These are phyloP conservation scores for Peromyscus californicus DNA, from an alignment of 2,113 vertebrate species.

Conservation along the genomic window DNA sequence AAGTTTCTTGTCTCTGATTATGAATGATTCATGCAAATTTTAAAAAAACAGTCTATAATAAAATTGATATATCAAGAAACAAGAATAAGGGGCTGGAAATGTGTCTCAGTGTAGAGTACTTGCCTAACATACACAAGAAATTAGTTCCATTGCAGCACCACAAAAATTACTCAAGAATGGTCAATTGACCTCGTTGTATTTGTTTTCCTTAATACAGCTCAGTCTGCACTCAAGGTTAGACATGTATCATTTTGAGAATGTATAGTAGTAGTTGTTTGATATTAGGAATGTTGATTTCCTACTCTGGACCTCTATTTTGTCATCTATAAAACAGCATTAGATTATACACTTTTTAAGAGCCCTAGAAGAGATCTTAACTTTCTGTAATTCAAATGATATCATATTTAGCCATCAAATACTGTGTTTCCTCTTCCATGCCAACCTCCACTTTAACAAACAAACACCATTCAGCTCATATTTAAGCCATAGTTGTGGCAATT, in stretches of 20 bases:
- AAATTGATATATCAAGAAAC: neutral
- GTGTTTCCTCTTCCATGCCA: neutral
- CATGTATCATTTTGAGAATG: neutral
- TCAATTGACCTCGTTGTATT: neutral
- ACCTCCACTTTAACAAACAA: neutral
- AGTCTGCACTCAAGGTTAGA: neutral
- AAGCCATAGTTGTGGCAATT: neutral
- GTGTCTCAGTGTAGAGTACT: neutral
- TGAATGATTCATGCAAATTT: conserved; percentile 36
- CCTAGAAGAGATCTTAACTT: neutral
- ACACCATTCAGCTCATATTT: conserved; percentile 45
- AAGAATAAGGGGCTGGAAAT: neutral
- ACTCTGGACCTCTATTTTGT: conserved; percentile 18
- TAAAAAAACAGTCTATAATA: neutral
- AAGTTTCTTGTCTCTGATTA: conserved; percentile 10
- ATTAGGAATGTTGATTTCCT: neutral
- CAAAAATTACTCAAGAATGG: neutral
- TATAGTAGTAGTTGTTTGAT: neutral
- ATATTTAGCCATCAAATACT: conserved; percentile 24
- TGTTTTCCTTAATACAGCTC: neutral
- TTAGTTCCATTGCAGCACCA: neutral
- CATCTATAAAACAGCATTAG: neutral
- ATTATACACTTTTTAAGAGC: neutral
- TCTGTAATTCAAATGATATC: conserved; percentile 53
- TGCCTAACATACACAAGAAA: neutral